These are phyloP conservation scores for Sialis lutaria DNA, from an alignment of 2,888 invertebrate genomes.

Conservation along the genomic window DNA sequence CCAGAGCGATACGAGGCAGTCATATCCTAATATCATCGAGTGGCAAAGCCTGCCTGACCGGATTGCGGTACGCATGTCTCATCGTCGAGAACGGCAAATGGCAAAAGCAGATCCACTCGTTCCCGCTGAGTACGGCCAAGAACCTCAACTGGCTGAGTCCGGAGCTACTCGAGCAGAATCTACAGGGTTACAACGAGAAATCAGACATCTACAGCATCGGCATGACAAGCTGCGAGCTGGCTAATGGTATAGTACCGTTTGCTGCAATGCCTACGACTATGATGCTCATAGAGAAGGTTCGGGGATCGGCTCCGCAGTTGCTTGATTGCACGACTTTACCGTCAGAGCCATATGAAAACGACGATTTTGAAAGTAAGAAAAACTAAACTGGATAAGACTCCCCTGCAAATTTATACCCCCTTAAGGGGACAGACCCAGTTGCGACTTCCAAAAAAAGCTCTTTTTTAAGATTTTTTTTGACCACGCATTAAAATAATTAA, in stretches of 20 bases:
- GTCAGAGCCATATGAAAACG: constrained; percentile 25
- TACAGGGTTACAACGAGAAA: constrained; percentile 73
- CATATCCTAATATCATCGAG: constrained; percentile 62
- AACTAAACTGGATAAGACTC: no score
- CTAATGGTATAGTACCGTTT: constrained; percentile 80
- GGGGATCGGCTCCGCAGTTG: constrained; percentile 59
- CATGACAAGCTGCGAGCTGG: constrained; percentile 71
- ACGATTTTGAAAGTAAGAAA: constrained; percentile 11
- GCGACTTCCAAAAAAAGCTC: no score
- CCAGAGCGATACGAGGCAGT: constrained; percentile 64
- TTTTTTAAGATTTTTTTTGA: no score
- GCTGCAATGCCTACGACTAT: constrained; percentile 70
- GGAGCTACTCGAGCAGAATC: constrained; percentile 77
- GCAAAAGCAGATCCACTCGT: constrained; percentile 50
- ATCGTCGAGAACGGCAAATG: constrained; percentile 55
- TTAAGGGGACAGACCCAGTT: no score
- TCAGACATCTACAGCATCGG: constrained; percentile 88
- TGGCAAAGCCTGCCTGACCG: constrained; percentile 57
- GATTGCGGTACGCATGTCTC: constrained; percentile 61
- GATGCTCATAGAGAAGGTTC: constrained; percentile 80
- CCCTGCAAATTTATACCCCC: no score
- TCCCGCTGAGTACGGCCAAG: constrained; percentile 49
- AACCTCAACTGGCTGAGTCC: constrained; percentile 86
- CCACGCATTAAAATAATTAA: no score
- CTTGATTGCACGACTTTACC: constrained; percentile 56